Evolutionary conservation across 92 coral and sea anemone species (phyloP), one percentile per base, ranked within the genome.

Genomic region (Plumapathes pennacea): DNA sequence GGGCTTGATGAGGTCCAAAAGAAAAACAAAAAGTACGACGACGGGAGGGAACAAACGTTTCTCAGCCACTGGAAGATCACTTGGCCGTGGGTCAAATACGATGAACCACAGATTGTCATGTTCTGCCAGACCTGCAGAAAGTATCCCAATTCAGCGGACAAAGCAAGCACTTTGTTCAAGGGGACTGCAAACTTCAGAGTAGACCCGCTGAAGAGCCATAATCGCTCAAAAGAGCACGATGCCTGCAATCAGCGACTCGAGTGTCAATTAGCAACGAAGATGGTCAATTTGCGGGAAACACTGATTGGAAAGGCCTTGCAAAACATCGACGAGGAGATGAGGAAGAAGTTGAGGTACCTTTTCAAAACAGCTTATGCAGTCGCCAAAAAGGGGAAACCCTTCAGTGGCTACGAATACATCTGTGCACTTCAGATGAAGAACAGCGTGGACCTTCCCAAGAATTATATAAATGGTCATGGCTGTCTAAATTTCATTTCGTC

Each of bases 1-100:
- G n/a, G n/a, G n/a, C n/a, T n/a, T n/a, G 72, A 64, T 50, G 50
- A 64, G 51, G 21, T 64, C 37, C 53, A 65, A 54, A 39, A 44
- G 21, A 54, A 67, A 54, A 69, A 56, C 57, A 55, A 69, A n/a
- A 69, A 69, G 65, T 69, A 69, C 34, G 65, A 69, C 25, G 47
- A 37, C 37, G 57, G 56, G 64, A 38, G 50, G 11, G 45, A 55
- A 69, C 65, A 58, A 33, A 14, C 27, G 9, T 56, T 69, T 69
- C 65, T 69, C 56, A 54, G 57, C 41, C 65, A 69, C 47, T 69
- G 76, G 58, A 69, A 69, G 56, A 41, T 34, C 41, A 69, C 34
- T 8, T 57, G 52, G 55, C 63, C 63, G 41, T 65, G 62, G 72
- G 53, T 50, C 10, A 40, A 13, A 33, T 24, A 52, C 45, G 74